A percentile compares a stretch with the other conserved stretches of the same genome.
phyloP scores from a whole-genome alignment of 1,140 invertebrate genomes.

The Drosophila varians region DNA sequence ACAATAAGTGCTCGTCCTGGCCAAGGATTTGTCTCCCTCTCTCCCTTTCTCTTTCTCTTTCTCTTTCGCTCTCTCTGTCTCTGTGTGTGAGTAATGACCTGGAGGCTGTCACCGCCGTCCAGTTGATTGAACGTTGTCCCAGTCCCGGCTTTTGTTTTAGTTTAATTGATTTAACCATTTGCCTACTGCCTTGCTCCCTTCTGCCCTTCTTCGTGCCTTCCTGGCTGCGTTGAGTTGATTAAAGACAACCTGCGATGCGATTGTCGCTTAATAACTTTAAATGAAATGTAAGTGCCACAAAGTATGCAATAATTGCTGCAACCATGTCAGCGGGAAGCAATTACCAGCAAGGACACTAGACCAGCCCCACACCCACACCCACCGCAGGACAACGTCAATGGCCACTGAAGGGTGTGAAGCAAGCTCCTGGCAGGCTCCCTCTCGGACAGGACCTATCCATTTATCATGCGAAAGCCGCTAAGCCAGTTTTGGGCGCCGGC shows the following conservation, averaged over 20 bases:
- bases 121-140: conserved; percentile 69
- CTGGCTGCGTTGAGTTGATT: conserved; percentile 31
- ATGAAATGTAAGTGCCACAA: conserved; percentile 70
- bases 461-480: conserved; percentile 50
- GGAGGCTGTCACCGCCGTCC: conserved; percentile 58
- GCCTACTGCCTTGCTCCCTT: neutral
- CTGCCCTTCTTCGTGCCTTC: neutral
- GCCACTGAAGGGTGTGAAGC: conserved; percentile 39
- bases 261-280: conserved; percentile 70
- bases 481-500: conserved; percentile 33
- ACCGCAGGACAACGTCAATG: conserved; percentile 34
- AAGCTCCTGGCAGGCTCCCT: no score
- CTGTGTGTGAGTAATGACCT: conserved; percentile 71
- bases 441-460: conserved; percentile 33
- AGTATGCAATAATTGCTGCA: conserved; percentile 75
- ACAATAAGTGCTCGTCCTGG: conserved; percentile 70
- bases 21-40: conserved; percentile 24
- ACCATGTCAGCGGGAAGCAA: conserved; percentile 50
- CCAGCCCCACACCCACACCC: neutral
- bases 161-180: conserved; percentile 72
- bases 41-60: neutral
- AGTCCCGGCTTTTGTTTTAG: conserved; percentile 62
- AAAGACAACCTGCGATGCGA: conserved; percentile 44
- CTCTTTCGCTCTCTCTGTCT: conserved; percentile 7
- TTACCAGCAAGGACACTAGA: conserved; percentile 32